These are phyloP conservation scores for Elysia chlorotica DNA, from an alignment of 1,140 invertebrate genomes.

Conservation along the genomic window DNA sequence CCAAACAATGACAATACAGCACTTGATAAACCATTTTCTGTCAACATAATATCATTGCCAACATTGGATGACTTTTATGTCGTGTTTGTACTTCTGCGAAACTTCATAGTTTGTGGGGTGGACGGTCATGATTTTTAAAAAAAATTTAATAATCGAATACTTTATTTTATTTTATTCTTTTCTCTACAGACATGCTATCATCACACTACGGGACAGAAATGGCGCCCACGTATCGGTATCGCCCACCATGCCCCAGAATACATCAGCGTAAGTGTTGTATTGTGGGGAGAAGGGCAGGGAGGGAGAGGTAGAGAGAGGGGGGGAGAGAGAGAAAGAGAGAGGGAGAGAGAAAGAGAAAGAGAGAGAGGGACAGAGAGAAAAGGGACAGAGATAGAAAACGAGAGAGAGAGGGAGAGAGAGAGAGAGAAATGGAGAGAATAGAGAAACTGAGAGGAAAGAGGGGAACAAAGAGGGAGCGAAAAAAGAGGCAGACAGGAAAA, in stretches of 20 bases:
- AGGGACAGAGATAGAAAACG: not conserved
- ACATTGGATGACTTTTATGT: too few relatives aligned
- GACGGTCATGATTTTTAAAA: not conserved
- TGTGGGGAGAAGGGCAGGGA: not conserved
- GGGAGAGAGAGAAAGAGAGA: too few relatives aligned
- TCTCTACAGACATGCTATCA: constrained; percentile 39
- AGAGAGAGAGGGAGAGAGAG: too few relatives aligned
- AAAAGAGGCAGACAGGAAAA: not conserved
- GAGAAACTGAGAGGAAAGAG: too few relatives aligned
- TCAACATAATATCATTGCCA: too few relatives aligned
- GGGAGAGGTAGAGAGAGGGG: not conserved
- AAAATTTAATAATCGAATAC: not conserved
- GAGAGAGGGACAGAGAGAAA: not conserved
- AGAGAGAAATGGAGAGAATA: too few relatives aligned
- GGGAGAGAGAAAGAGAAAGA: too few relatives aligned
- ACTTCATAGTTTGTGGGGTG: too few relatives aligned
- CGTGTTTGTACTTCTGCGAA: too few relatives aligned
- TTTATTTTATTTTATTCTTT: not conserved
- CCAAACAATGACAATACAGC: too few relatives aligned
- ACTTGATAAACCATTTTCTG: too few relatives aligned
- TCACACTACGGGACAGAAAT: constrained; percentile 42
- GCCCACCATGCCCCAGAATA: constrained; percentile 53
- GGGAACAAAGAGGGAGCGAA: not conserved
- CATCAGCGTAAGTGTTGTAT: constrained; percentile 34
- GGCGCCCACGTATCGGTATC: constrained; percentile 50